Percentiles rank a stretch among this genome's conserved stretches.
phyloP scores from a whole-genome alignment of 1,140 invertebrate species.

The Ceratina calcarata region DNA sequence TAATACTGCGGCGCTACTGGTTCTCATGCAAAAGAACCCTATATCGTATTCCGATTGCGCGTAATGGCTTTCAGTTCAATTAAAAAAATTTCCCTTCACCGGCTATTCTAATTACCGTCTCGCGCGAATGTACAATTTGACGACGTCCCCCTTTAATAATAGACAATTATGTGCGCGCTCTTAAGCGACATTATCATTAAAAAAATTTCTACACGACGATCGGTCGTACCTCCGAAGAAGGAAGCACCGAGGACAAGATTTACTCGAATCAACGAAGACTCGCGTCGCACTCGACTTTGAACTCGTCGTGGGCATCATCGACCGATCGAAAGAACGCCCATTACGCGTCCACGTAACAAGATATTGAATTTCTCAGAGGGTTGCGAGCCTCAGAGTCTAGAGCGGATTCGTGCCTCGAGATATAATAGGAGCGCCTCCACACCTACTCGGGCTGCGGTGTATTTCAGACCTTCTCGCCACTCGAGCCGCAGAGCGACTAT shows the following conservation, averaged over 20 bases:
- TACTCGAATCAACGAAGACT: background rate
- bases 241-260: background rate
- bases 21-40: background rate
- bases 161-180: slow-evolving; percentile 7
- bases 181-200: slow-evolving; percentile 47
- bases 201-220: slow-evolving; percentile 21
- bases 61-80: background rate
- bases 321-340: slow-evolving; percentile 49
- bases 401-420: slow-evolving; percentile 58
- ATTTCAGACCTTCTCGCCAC: slow-evolving; percentile 50
- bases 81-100: slow-evolving; percentile 1
- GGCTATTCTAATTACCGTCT: slow-evolving; percentile 23
- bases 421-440: slow-evolving; percentile 66
- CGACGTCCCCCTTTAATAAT: slow-evolving; percentile 33
- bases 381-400: slow-evolving; percentile 36
- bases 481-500: slow-evolving; percentile 43
- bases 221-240: background rate
- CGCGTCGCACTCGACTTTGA: slow-evolving; percentile 46
- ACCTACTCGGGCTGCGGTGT: slow-evolving; percentile 41
- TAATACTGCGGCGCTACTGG: background rate
- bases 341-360: slow-evolving; percentile 60
- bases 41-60: slow-evolving; percentile 20
- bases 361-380: slow-evolving; percentile 62
- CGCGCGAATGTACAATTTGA: slow-evolving; percentile 20
- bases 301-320: slow-evolving; percentile 18